These are phyloP conservation scores for Peribatodes rhomboidaria DNA, from an alignment of 2,888 invertebrate genomes.

Conservation along the genomic window DNA sequence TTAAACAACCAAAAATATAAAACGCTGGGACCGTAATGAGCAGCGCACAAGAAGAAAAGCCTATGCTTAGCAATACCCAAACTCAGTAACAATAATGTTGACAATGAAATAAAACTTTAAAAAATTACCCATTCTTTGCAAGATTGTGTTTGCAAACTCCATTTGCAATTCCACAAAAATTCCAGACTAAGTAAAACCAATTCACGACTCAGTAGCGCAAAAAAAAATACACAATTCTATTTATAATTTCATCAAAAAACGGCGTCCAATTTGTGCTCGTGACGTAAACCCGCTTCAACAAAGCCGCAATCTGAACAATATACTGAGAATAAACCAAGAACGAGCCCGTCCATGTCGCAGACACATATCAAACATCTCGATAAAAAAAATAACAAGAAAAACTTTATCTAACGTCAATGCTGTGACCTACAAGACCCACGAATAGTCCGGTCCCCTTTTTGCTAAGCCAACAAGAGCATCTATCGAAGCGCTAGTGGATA, in stretches of 20 bases:
- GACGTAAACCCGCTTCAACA: slow-evolving; percentile 27
- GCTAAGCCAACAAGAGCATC: slow-evolving; percentile 31
- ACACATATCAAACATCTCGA: slow-evolving; percentile 45
- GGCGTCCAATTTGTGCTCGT: slow-evolving; percentile 23
- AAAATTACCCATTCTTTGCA: too few relatives aligned
- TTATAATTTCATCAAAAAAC: slow-evolving; percentile 21
- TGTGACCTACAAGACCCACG: slow-evolving; percentile 35
- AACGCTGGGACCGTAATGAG: too few relatives aligned
- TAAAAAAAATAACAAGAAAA: slow-evolving; percentile 45
- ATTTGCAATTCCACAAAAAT: neutral
- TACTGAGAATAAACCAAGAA: slow-evolving; percentile 25
- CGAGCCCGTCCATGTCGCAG: slow-evolving; percentile 37
- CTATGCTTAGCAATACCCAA: too few relatives aligned
- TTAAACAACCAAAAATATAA: too few relatives aligned
- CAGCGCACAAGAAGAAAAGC: too few relatives aligned
- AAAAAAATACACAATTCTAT: slow-evolving; percentile 12
- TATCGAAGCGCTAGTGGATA: slow-evolving; percentile 19
- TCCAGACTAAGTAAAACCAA: slow-evolving; percentile 3
- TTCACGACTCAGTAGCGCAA: slow-evolving; percentile 7
- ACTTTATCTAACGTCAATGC: slow-evolving; percentile 42
- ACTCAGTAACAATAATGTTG: too few relatives aligned
- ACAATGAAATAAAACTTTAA: too few relatives aligned
- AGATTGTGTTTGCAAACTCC: neutral
- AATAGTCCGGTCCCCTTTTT: slow-evolving; percentile 29
- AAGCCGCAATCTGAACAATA: slow-evolving; percentile 33